phyloP scores from a whole-genome alignment of 2,113 vertebrate genomes.

The Gambusia affinis region DNA sequence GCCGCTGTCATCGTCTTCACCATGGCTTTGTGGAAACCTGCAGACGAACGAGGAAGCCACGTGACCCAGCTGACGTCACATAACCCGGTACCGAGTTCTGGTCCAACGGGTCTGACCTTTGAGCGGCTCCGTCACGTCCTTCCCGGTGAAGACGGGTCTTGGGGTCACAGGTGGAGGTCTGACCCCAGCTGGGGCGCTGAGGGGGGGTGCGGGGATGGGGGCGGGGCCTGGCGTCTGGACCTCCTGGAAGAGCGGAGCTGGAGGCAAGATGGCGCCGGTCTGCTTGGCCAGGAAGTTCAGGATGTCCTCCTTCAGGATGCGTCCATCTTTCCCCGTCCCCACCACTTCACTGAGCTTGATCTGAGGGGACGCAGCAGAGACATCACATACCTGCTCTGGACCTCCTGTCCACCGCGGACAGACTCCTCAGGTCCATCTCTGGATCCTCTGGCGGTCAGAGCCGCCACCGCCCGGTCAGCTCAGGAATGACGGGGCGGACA shows the following conservation, averaged over 20 bases:
- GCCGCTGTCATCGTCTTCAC: constrained; percentile 93
- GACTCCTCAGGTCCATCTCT: neutral
- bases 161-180: constrained; percentile 57
- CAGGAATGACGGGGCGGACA: no score
- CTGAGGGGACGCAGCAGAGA: constrained; percentile 70
- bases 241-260: constrained; percentile 85
- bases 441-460: no score
- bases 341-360: constrained; percentile 96
- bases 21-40: constrained; percentile 96
- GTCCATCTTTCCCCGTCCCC: constrained; percentile 92
- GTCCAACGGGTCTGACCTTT: constrained; percentile 83
- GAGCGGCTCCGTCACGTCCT: constrained; percentile 88
- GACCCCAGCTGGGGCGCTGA: neutral
- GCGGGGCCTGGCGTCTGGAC: constrained; percentile 77
- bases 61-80: neutral
- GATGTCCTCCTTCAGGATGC: constrained; percentile 98
- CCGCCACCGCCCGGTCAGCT: no score
- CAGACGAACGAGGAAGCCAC: neutral
- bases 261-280: constrained; percentile 95
- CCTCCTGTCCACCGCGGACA: no score
- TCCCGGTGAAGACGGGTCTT: constrained; percentile 82
- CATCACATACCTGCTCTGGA: neutral
- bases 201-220: constrained; percentile 65
- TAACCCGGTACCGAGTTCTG: neutral
- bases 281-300: constrained; percentile 93